A percentile compares a stretch with the other conserved stretches of the same genome.
phyloP scores from a whole-genome alignment of 2,888 invertebrate genomes.

The Drosophila mimica region DNA sequence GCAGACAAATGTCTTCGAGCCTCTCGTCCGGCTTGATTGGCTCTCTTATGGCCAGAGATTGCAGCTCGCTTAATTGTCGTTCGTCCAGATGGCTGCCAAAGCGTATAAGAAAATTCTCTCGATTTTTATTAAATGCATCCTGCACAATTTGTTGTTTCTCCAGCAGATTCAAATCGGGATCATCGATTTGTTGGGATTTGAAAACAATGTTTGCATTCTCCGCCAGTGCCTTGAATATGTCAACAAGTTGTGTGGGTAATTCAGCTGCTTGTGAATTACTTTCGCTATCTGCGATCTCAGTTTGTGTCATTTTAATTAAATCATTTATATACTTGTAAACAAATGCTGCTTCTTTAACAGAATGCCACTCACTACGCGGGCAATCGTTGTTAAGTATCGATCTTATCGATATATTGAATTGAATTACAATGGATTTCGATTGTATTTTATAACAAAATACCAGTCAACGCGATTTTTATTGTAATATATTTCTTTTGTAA shows the following conservation, averaged over 20 bases:
- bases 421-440: not conserved
- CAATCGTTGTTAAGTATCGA: not conserved
- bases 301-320: slow-evolving; percentile 46
- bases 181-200: slow-evolving; percentile 93
- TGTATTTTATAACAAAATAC: not conserved
- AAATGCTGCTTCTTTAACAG: slow-evolving; percentile 56
- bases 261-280: slow-evolving; percentile 10
- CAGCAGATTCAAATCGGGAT: slow-evolving; percentile 89
- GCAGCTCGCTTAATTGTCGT: slow-evolving; percentile 90
- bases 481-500: no score
- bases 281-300: slow-evolving; percentile 18
- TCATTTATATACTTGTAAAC: slow-evolving; percentile 51
- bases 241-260: slow-evolving; percentile 62
- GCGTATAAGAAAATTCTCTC: slow-evolving; percentile 90
- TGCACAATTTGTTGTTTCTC: slow-evolving; percentile 90
- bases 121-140: slow-evolving; percentile 88
- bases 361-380: not conserved
- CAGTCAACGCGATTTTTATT: not conserved
- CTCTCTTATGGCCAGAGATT: slow-evolving; percentile 80
- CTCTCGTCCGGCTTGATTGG: slow-evolving; percentile 68
- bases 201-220: slow-evolving; percentile 86
- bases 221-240: slow-evolving; percentile 79
- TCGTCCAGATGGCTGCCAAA: slow-evolving; percentile 90
- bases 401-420: slow-evolving; percentile 1
- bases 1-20: slow-evolving; percentile 87